A percentile compares a stretch with the other conserved stretches of the same genome.
Evolutionary conservation across 2,888 invertebrate genomes (phyloP).

Genomic region (Celastrina argiolus): DNA sequence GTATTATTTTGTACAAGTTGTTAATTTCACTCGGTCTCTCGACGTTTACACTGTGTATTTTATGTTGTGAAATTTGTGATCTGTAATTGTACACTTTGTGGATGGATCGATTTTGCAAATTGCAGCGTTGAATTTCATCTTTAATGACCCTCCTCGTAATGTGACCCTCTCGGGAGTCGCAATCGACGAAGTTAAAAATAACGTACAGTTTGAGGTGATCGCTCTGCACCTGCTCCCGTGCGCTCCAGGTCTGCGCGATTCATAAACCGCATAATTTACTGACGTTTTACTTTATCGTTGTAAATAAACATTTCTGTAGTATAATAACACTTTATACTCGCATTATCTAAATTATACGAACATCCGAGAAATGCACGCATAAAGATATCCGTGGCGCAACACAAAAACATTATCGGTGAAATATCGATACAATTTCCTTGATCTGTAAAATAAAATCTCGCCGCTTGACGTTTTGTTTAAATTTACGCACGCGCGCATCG

Average conservation of each 20-base stretch:
- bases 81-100: not conserved
- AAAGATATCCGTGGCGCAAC: constrained; percentile 64
- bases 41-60: not conserved
- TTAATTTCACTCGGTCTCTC: not conserved
- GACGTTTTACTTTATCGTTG: constrained; percentile 39
- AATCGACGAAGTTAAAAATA: constrained; percentile 4
- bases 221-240: constrained; percentile 25
- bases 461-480: constrained; percentile 64
- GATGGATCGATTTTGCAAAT: not conserved
- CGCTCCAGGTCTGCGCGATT: constrained; percentile 29
- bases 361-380: constrained; percentile 58
- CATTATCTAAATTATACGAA: constrained; percentile 50
- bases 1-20: not conserved
- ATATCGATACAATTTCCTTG: constrained; percentile 75
- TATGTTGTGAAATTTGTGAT: not conserved
- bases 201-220: not conserved
- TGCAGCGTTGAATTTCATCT: not conserved
- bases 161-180: not conserved
- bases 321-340: constrained; percentile 37
- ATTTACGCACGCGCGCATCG: constrained; percentile 65
- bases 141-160: not conserved
- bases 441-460: constrained; percentile 72
- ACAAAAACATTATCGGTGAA: constrained; percentile 71
- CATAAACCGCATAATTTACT: constrained; percentile 41
- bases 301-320: constrained; percentile 36